A percentile compares a stretch with the other conserved stretches of the same genome.
phyloP scores from a whole-genome alignment of 1,140 invertebrate genomes.

The Drosophila tani region DNA sequence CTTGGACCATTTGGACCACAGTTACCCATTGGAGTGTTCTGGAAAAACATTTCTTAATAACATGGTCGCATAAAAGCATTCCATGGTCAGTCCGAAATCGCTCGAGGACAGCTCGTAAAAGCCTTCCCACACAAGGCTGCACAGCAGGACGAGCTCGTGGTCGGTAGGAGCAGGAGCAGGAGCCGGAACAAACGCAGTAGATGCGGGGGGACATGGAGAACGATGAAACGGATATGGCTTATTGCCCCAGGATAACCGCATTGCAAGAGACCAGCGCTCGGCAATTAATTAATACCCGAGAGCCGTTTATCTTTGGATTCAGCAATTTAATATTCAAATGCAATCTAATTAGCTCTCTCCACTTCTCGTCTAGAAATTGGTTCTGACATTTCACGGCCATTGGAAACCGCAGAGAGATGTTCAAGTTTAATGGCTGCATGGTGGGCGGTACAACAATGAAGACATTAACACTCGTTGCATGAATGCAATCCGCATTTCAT shows the following conservation, averaged over 20 bases:
- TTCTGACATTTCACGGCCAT: slow-evolving; percentile 39
- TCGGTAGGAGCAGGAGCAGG: neutral
- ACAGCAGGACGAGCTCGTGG: slow-evolving; percentile 17
- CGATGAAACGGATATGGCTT: slow-evolving; percentile 14
- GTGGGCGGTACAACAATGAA: slow-evolving; percentile 27
- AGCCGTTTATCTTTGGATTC: slow-evolving; percentile 15
- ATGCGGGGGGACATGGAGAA: neutral
- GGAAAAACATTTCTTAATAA: slow-evolving; percentile 3
- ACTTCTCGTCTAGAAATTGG: slow-evolving; percentile 2
- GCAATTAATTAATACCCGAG: slow-evolving; percentile 38
- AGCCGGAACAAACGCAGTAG: neutral
- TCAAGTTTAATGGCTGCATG: slow-evolving; percentile 28
- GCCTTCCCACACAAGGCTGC: slow-evolving; percentile 25
- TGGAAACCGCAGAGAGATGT: slow-evolving; percentile 7
- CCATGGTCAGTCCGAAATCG: slow-evolving; percentile 36
- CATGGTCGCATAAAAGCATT: slow-evolving; percentile 35
- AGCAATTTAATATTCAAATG: slow-evolving; percentile 43
- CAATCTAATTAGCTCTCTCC: slow-evolving; percentile 36
- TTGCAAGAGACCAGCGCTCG: slow-evolving; percentile 2
- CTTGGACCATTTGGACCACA: neutral
- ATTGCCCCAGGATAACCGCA: slow-evolving; percentile 20
- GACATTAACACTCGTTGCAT: slow-evolving; percentile 39
- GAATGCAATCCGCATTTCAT: slow-evolving; percentile 52
- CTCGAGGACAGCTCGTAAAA: slow-evolving; percentile 39
- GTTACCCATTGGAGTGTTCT: slow-evolving; percentile 1